Base-by-base conservation (phyloP, 2,888 invertebrate genomes). In the Dryomyza anilis region DNA sequence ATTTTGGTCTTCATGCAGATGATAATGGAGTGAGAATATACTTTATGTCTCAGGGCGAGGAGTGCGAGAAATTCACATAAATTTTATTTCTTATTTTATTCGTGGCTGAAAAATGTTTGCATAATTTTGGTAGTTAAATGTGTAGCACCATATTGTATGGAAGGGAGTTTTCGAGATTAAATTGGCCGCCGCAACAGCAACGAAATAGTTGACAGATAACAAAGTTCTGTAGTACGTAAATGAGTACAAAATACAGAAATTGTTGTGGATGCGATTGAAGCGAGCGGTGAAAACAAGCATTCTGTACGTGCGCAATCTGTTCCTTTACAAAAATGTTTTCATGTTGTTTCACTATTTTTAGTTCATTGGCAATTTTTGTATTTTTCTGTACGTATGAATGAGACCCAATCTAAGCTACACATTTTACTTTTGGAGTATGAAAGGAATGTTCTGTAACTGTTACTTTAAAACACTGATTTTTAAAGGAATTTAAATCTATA, bases 1-100 rank as follows among this genome's bases (percentile, higher is more conserved):
- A 73, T 71, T 68, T 68, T 67, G 71, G 67, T 70, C 67, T 72
- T 70, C 69, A 72, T 69, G 67, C 66, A 71, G 67, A 64, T 65
- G 1, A 16, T 46, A n/a, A 58, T 27, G 46, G 46, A 27, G 46
- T 30, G 58, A 43, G 46, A 30, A 46, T 27, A 58, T 27, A 16
- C 2, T 30, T n/a, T 6, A 8, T 57, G 19, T n/a, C 3, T 16
- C 46, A 16, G 19, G 21, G 29, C 19, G 19, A 19, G 8, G 19
- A 29, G 27, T 30, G 29, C 16, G 19, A 43, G 61, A 43, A 61
- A 53, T 39, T 52, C 52, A 39, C 27, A 61, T 61, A 61, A 61
- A 61, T 53, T 61, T 61, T 61, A 61, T 61, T 61, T 61, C 61
- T 61, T 52, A 53, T 36, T 61, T 53, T n/a, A n/a, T n/a, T 53